Evolutionary conservation across 2,113 vertebrate species (phyloP).

Genomic region (Phaetusa simplex): DNA sequence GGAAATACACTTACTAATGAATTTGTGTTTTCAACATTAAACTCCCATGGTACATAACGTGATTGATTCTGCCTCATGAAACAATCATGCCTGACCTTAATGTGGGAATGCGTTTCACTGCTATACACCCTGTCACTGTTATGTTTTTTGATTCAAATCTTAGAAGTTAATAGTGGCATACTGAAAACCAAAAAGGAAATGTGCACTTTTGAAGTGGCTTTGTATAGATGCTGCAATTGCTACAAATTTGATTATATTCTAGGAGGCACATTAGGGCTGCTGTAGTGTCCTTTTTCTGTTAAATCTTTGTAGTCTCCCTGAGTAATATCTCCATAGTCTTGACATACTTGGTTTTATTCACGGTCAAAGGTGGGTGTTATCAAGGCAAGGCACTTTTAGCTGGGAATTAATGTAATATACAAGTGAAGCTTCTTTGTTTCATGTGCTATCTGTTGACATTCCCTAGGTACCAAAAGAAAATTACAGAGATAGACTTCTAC

Average conservation of each 20-base stretch:
- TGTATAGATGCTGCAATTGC: not conserved
- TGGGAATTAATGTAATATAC: constrained; percentile 18
- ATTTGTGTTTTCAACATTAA: not conserved
- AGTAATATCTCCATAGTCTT: not conserved
- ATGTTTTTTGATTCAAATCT: not conserved
- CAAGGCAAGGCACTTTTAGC: not conserved
- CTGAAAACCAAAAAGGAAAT: not conserved
- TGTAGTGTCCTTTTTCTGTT: not conserved
- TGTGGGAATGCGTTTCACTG: not conserved
- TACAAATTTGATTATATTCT: not conserved
- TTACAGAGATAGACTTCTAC: constrained; percentile 56
- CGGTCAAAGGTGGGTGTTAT: not conserved
- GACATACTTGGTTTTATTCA: constrained; percentile 3
- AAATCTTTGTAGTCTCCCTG: not conserved
- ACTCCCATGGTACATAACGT: not conserved
- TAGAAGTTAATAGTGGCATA: not conserved
- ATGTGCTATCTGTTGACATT: constrained; percentile 51
- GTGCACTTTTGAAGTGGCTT: not conserved
- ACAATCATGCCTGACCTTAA: not conserved
- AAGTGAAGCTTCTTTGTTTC: constrained; percentile 58
- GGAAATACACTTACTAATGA: not conserved
- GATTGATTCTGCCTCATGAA: not conserved
- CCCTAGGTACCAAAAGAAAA: constrained; percentile 66
- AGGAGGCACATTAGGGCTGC: not conserved
- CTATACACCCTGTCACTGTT: not conserved